Evolutionary conservation across 2,797 vertebrate species (phyloP).

Genomic region (Gymnothorax reevesii): DNA sequence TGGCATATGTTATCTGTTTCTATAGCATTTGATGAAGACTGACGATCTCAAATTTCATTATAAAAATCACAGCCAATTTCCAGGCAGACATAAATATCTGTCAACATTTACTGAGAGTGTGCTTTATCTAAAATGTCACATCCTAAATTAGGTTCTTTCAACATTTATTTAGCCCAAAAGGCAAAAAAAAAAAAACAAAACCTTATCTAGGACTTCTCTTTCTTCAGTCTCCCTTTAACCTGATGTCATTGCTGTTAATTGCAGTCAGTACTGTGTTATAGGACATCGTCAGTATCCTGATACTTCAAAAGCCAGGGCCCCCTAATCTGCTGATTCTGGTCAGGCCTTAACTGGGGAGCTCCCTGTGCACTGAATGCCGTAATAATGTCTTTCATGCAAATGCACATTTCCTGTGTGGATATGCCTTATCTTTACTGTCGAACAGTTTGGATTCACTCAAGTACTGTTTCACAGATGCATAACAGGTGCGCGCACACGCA

Average conservation of each 20-base stretch:
- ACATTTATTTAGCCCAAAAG: constrained; percentile 54
- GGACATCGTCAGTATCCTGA: constrained; percentile 54
- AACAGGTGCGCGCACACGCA: constrained; percentile 47
- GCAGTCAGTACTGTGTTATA: constrained; percentile 61
- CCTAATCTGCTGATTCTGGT: constrained; percentile 47
- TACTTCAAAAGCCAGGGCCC: constrained; percentile 44
- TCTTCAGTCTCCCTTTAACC: constrained; percentile 63
- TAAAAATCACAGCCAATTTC: constrained; percentile 36
- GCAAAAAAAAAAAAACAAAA: constrained; percentile 17
- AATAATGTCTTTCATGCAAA: constrained; percentile 52
- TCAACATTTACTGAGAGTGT: constrained; percentile 46
- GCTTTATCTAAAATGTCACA: constrained; percentile 49
- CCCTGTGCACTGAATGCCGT: constrained; percentile 34
- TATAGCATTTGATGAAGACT: constrained; percentile 45
- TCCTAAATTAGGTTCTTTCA: constrained; percentile 35
- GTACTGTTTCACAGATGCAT: not conserved
- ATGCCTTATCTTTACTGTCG: constrained; percentile 51
- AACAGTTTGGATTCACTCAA: constrained; percentile 53
- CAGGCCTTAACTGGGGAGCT: constrained; percentile 56
- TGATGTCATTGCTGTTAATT: constrained; percentile 55
- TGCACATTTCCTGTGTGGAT: constrained; percentile 50
- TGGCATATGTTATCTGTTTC: constrained; percentile 24
- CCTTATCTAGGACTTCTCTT: constrained; percentile 58
- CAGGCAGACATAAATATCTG: constrained; percentile 39
- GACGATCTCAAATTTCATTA: constrained; percentile 32